Evolutionary conservation across 2,888 invertebrate genomes (phyloP).

Genomic region (Stomorhina lunata): DNA sequence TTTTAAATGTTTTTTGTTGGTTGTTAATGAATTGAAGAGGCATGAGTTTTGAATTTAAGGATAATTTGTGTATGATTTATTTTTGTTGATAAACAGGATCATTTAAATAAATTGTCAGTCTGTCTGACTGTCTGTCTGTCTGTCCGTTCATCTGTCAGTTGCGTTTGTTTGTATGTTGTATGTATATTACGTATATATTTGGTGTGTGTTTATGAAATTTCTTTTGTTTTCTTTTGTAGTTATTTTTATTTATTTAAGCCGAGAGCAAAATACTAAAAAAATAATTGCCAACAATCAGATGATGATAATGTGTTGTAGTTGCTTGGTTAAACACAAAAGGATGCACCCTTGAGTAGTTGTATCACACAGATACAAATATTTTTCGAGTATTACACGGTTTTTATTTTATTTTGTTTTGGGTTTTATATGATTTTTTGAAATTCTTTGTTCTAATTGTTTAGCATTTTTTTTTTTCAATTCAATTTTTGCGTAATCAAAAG

Average conservation of each 20-base stretch:
- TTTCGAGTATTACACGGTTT: too few species aligned
- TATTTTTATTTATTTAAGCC: slow-evolving; percentile 64
- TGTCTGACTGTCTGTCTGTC: slow-evolving; percentile 14
- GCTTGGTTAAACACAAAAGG: slow-evolving; percentile 62
- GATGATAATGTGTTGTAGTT: slow-evolving; percentile 60
- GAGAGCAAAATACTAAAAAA: slow-evolving; percentile 60
- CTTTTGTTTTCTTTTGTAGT: slow-evolving; percentile 40
- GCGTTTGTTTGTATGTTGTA: too few species aligned
- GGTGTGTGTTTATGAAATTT: slow-evolving; percentile 6
- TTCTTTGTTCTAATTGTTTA: slow-evolving; percentile 28
- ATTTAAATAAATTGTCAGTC: slow-evolving; percentile 51
- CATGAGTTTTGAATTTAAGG: slow-evolving; percentile 22
- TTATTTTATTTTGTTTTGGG: slow-evolving; percentile 48
- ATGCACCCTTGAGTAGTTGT: slow-evolving; percentile 66
- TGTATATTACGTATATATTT: slow-evolving; percentile 30
- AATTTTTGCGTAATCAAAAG: slow-evolving; percentile 61
- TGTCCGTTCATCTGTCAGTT: slow-evolving; percentile 42
- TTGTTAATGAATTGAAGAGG: slow-evolving; percentile 19
- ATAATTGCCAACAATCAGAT: slow-evolving; percentile 64
- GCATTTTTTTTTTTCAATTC: slow-evolving; percentile 26
- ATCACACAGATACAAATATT: slow-evolving; percentile 16
- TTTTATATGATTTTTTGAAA: slow-evolving; percentile 9
- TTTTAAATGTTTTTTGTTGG: slow-evolving; percentile 8
- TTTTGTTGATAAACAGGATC: slow-evolving; percentile 48
- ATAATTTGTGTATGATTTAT: slow-evolving; percentile 44